These are phyloP conservation scores for Venustaconcha ellipsiformis DNA, from an alignment of 1,140 invertebrate genomes.

Conservation along the genomic window DNA sequence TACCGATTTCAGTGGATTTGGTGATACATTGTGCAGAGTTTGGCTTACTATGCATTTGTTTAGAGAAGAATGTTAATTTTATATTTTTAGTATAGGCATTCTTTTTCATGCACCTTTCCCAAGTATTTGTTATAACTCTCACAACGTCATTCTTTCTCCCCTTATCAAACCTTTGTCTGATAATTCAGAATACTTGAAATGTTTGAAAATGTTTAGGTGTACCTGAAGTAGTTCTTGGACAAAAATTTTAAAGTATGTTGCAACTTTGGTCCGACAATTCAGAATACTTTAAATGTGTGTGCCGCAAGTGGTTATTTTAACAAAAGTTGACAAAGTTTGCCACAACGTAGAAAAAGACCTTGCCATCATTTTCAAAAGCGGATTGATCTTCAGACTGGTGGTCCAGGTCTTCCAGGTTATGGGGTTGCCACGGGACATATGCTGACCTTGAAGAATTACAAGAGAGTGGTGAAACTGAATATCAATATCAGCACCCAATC, in stretches of 20 bases:
- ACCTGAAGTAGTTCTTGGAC: no score
- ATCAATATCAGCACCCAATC: conserved; percentile 10
- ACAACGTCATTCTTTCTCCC: no score
- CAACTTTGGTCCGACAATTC: no score
- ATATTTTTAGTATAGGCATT: no score
- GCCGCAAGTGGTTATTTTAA: conserved; percentile 22
- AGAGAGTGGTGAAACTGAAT: conserved; percentile 12
- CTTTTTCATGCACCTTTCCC: no score
- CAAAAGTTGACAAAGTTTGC: conserved; percentile 28
- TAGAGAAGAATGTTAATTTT: no score
- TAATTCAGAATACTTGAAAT: no score
- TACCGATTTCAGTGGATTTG: no score
- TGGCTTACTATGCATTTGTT: no score
- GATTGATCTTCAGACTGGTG: conserved; percentile 6
- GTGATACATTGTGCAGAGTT: no score
- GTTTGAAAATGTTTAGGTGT: not conserved
- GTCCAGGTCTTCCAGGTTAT: conserved; percentile 15
- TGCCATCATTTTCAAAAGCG: conserved; percentile 10
- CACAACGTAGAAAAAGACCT: conserved; percentile 12
- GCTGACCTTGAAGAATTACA: conserved; percentile 26
- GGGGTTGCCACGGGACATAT: conserved; percentile 22
- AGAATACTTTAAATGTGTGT: not conserved
- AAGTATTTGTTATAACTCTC: no score
- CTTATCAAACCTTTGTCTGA: no score
- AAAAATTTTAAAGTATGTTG: conserved; percentile 19